phyloP scores from a whole-genome alignment of 2,888 invertebrate genomes.

The Mimumesa dahlbomi region DNA sequence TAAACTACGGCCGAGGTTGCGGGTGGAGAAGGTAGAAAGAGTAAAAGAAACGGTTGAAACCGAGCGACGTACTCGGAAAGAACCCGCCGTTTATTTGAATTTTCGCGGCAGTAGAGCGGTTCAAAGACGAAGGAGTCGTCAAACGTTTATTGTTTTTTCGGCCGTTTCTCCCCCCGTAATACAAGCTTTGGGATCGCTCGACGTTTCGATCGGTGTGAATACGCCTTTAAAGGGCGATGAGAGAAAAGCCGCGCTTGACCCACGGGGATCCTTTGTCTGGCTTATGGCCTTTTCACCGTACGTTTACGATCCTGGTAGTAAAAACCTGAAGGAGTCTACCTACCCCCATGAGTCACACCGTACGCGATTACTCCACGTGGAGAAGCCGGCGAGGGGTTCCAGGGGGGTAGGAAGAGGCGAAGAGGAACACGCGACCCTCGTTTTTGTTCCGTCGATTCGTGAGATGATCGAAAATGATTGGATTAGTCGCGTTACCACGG shows the following conservation, averaged over 20 bases:
- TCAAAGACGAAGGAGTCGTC: conserved; percentile 35
- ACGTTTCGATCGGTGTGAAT: conserved; percentile 12
- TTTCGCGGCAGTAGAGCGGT: conserved; percentile 30
- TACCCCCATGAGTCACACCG: conserved; percentile 68
- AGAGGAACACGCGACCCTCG: neutral
- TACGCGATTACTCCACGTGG: conserved; percentile 11
- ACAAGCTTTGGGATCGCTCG: conserved; percentile 4
- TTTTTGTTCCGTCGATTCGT: neutral
- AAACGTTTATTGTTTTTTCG: conserved; percentile 54
- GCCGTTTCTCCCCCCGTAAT: conserved; percentile 1
- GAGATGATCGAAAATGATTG: conserved; percentile 7
- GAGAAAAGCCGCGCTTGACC: conserved; percentile 34
- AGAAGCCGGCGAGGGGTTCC: conserved; percentile 3
- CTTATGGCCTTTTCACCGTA: conserved; percentile 37
- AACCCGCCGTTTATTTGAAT: conserved; percentile 65
- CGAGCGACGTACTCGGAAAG: conserved; percentile 30
- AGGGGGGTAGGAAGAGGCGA: neutral
- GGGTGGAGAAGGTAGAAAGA: conserved; percentile 6
- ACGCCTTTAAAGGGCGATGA: conserved; percentile 22
- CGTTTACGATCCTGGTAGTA: conserved; percentile 55
- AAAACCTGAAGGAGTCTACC: conserved; percentile 53
- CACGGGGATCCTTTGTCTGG: conserved; percentile 49
- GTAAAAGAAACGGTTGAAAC: neutral
- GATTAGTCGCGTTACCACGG: neutral
- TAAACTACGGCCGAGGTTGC: conserved; percentile 22